Base-by-base conservation (phyloP, 1,140 invertebrate genomes). In the Calosoma granatense region DNA sequence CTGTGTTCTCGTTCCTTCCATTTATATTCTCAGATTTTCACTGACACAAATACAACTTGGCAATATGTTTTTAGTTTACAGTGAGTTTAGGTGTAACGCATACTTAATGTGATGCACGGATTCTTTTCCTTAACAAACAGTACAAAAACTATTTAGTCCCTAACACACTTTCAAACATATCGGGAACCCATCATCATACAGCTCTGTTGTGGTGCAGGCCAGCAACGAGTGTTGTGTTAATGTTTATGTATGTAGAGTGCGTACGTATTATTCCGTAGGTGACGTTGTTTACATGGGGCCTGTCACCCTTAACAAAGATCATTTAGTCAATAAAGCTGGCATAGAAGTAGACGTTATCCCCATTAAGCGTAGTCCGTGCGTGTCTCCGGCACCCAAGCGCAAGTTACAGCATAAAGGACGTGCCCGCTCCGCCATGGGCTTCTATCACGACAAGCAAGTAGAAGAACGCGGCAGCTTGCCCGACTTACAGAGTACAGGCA, bases 261-360 rank as follows among this genome's bases (percentile, higher is more conserved):
- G n/a, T n/a, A n/a, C n/a, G n/a, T n/a, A n/a, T n/a, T n/a, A n/a
- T n/a, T n/a, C 19, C 36, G 36, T 56, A 56, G 39, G 54, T 47
- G 62, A 65, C 14, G 54, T 59, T 56, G 60, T 72, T 59, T 73
- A 72, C 55, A 68, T 72, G 67, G 71, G 64, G 57, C 70, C 71
- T 51, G 71, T 73, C 51, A 74, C 63, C 56, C 70, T 73, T 60
- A 71, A 72, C 63, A 70, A 70, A 69, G 68, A 70, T 66, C 62
- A 68, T 56, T 62, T 64, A 56, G 57, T 71, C 58, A 72, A 71
- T 58, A 70, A 69, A 63, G 68, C 69, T 21, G 70, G 70, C n/a
- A 57, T 72, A 19, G 68, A 72, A 61, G 67, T 71, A 9, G 66
- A 70, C 56, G 65, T 72, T 12, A 71, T 72, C 47, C 70, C 70